Evolutionary conservation across 2,888 invertebrate species (phyloP).

Genomic region (Lithodes maja): DNA sequence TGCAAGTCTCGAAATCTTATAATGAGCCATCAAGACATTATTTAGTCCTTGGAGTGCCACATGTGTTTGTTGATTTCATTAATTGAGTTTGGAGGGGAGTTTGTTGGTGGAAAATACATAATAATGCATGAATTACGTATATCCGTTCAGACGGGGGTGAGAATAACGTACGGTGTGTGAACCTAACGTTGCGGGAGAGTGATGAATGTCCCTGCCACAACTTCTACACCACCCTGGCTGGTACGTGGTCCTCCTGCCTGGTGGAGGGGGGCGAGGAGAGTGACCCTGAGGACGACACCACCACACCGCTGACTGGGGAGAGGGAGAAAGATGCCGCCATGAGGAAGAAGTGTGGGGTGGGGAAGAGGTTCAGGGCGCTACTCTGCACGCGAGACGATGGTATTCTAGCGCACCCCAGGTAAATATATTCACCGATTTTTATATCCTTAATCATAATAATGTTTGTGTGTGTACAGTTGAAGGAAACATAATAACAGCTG

Average conservation of each 20-base stretch:
- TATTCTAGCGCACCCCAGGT: constrained; percentile 64
- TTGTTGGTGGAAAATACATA: too few species aligned
- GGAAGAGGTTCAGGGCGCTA: constrained; percentile 56
- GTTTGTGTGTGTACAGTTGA: too few species aligned
- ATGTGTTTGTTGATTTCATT: too few species aligned
- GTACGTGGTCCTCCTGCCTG: constrained; percentile 63
- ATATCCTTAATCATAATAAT: too few species aligned
- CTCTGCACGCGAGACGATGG: constrained; percentile 59
- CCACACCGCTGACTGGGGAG: background rate
- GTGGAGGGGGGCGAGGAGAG: constrained; percentile 20
- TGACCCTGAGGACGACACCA: background rate
- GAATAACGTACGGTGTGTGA: constrained; percentile 32
- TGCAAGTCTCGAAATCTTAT: too few species aligned
- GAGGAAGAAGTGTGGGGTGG: constrained; percentile 58
- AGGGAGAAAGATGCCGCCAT: background rate
- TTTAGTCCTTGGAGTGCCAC: too few species aligned
- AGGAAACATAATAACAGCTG: too few species aligned
- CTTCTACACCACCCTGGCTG: constrained; percentile 48
- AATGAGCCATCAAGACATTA: too few species aligned
- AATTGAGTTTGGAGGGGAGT: too few species aligned
- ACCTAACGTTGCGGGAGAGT: constrained; percentile 37
- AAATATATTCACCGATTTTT: background rate
- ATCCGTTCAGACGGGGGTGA: constrained; percentile 39
- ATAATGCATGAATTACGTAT: background rate
- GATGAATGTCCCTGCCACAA: constrained; percentile 55